phyloP scores from a whole-genome alignment of 2,797 vertebrate genomes.

The Hydrophis major region DNA sequence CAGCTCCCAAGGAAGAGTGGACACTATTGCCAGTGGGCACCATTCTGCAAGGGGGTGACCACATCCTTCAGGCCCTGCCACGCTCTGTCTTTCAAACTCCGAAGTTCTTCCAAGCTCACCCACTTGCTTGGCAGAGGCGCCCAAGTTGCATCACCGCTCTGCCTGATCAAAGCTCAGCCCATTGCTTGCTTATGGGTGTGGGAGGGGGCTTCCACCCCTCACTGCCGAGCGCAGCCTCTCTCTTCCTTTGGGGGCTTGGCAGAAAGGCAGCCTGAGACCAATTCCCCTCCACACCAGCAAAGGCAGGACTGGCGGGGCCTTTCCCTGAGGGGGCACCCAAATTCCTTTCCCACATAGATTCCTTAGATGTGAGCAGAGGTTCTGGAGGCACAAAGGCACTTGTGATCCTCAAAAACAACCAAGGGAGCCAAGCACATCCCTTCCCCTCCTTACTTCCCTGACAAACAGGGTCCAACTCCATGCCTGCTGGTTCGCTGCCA shows the following conservation, averaged over 20 bases:
- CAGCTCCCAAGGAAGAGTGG: background rate
- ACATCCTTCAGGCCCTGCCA: background rate
- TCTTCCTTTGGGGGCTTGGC: background rate
- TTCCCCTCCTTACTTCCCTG: background rate
- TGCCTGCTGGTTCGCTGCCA: no score
- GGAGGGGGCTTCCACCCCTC: background rate
- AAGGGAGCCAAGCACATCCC: background rate
- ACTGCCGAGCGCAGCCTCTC: background rate
- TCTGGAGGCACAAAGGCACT: background rate
- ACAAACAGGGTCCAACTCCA: no score
- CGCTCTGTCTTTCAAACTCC: background rate
- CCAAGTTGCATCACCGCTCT: background rate
- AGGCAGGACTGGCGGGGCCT: background rate
- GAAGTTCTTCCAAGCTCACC: background rate
- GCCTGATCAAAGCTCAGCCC: background rate
- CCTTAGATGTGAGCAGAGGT: background rate
- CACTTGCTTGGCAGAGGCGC: background rate
- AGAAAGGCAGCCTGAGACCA: background rate
- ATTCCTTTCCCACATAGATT: background rate
- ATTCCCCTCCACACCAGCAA: no score
- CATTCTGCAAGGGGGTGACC: no score
- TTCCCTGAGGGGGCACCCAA: background rate
- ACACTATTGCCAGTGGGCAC: accelerated
- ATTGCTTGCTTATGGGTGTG: background rate
- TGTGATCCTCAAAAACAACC: background rate